phyloP scores from a whole-genome alignment of 2,888 invertebrate genomes.

The Leptinotarsa juncta region DNA sequence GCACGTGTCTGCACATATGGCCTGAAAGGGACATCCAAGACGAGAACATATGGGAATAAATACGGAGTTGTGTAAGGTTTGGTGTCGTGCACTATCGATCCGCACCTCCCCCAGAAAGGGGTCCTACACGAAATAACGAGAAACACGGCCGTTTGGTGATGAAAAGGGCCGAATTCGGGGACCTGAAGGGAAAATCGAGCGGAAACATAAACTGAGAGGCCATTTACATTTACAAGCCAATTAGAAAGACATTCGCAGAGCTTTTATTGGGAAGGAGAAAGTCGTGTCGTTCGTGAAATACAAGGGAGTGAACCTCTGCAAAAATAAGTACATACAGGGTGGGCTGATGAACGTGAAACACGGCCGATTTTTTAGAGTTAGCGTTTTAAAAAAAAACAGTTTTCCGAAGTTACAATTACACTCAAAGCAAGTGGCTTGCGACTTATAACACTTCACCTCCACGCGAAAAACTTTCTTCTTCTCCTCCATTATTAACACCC shows the following conservation, averaged over 20 bases:
- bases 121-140: slow-evolving; percentile 33
- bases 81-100: slow-evolving; percentile 35
- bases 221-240: slow-evolving; percentile 15
- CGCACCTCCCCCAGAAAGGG: slow-evolving; percentile 34
- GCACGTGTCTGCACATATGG: slow-evolving; percentile 23
- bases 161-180: slow-evolving; percentile 26
- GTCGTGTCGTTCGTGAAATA: not conserved
- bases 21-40: slow-evolving; percentile 18
- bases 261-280: not conserved
- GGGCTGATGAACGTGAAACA: too few relatives aligned
- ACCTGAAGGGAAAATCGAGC: slow-evolving; percentile 15
- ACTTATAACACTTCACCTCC: too few relatives aligned
- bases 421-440: too few relatives aligned
- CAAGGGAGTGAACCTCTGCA: too few relatives aligned
- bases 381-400: too few relatives aligned
- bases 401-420: too few relatives aligned
- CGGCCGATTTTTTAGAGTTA: too few relatives aligned
- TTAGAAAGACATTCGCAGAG: slow-evolving; percentile 9
- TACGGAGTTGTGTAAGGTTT: slow-evolving; percentile 34
- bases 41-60: slow-evolving; percentile 31
- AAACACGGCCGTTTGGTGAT: slow-evolving; percentile 33
- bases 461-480: too few relatives aligned
- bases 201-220: not conserved
- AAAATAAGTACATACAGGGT: too few relatives aligned
- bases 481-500: too few relatives aligned